Evolutionary conservation across 2,888 invertebrate species (phyloP).

Genomic region (Drosophila subsilvestris): DNA sequence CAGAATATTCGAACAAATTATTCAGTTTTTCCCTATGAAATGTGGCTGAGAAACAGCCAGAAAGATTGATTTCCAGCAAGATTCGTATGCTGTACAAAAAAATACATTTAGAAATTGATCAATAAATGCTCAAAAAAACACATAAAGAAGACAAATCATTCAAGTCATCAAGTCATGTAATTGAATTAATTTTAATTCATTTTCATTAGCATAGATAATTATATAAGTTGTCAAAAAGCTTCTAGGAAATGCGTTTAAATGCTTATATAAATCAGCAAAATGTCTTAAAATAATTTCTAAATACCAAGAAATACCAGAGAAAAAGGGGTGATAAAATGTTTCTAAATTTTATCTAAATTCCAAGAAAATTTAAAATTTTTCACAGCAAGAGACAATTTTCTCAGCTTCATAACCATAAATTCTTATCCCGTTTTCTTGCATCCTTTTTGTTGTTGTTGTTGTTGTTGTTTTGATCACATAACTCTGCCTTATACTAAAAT

Average conservation of each 20-base stretch:
- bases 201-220: too few relatives aligned
- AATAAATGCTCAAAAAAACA: too few relatives aligned
- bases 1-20: too few relatives aligned
- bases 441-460: too few relatives aligned
- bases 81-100: background rate
- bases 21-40: too few relatives aligned
- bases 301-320: background rate
- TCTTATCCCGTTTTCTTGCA: background rate
- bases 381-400: background rate
- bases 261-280: too few relatives aligned
- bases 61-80: too few relatives aligned
- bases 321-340: background rate
- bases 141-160: background rate
- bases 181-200: background rate
- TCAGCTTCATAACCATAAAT: background rate
- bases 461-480: background rate
- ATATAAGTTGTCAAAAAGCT: too few relatives aligned
- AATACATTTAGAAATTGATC: background rate
- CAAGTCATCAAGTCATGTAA: accelerated
- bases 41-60: too few relatives aligned
- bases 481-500: background rate
- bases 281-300: background rate
- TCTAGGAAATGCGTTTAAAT: too few relatives aligned
- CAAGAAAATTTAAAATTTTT: background rate
- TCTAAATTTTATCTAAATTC: too few relatives aligned